phyloP scores from a whole-genome alignment of 2,797 vertebrate genomes.

The Echiichthys vipera region DNA sequence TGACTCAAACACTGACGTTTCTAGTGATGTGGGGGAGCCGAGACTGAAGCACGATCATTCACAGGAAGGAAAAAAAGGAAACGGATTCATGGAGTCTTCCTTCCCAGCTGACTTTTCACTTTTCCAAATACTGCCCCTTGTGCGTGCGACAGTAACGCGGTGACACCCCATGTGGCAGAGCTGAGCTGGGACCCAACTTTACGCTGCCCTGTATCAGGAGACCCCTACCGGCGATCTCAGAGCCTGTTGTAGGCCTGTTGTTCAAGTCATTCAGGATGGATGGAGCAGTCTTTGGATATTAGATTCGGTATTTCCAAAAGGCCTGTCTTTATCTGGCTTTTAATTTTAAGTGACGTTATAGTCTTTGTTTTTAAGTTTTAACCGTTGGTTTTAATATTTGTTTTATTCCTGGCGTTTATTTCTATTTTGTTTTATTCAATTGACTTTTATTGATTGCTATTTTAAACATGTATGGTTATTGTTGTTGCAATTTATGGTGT shows the following conservation, averaged over 20 bases:
- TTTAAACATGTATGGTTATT: too few relatives aligned
- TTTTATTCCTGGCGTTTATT: too few relatives aligned
- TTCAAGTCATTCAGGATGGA: slow-evolving; percentile 6
- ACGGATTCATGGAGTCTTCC: not conserved
- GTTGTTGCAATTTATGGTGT: too few relatives aligned
- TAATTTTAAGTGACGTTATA: too few relatives aligned
- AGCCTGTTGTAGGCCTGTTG: not conserved
- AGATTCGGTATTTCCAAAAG: too few relatives aligned
- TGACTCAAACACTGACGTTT: slow-evolving; percentile 21
- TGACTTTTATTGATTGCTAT: too few relatives aligned
- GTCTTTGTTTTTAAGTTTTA: too few relatives aligned
- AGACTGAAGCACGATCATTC: not conserved
- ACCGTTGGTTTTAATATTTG: too few relatives aligned
- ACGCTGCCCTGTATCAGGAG: slow-evolving; percentile 53
- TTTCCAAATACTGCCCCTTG: slow-evolving; percentile 35
- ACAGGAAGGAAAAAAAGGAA: not conserved
- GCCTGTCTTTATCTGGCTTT: too few relatives aligned
- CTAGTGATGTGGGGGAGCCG: slow-evolving; percentile 26
- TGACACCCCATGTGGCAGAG: slow-evolving; percentile 61
- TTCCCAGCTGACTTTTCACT: slow-evolving; percentile 48
- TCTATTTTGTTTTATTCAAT: too few relatives aligned
- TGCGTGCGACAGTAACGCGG: slow-evolving; percentile 49
- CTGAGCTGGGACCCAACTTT: slow-evolving; percentile 44
- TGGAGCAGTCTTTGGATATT: too few relatives aligned
- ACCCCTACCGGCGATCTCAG: slow-evolving; percentile 68